These are phyloP conservation scores for Cynocephalus volans DNA, from an alignment of 2,113 vertebrate genomes.

Conservation along the genomic window DNA sequence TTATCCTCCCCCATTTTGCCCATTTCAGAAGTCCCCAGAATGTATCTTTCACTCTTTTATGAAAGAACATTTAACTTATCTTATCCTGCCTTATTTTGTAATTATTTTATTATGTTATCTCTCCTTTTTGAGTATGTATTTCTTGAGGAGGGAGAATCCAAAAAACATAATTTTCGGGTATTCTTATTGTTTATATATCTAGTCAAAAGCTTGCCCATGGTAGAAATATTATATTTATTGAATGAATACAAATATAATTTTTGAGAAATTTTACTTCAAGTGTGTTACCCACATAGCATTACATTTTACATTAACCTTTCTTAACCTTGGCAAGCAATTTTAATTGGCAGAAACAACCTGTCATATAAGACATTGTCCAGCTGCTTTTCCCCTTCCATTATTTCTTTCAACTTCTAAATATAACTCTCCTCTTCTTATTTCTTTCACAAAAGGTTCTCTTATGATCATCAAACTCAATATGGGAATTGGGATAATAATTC, in stretches of 20 bases:
- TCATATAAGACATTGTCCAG: constrained; percentile 10
- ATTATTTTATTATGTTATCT: background rate
- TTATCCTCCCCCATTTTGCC: background rate
- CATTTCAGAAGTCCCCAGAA: constrained; percentile 42
- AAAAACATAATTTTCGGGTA: background rate
- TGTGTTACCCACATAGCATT: background rate
- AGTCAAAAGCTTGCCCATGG: background rate
- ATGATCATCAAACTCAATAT: constrained; percentile 9
- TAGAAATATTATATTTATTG: constrained; percentile 53
- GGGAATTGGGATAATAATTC: background rate
- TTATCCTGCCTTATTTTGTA: constrained; percentile 25
- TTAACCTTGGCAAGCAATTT: constrained; percentile 34
- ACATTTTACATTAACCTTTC: constrained; percentile 40
- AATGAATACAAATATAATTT: constrained; percentile 37
- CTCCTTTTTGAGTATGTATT: constrained; percentile 13
- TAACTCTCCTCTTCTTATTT: constrained; percentile 25
- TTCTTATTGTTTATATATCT: background rate
- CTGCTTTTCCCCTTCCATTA: constrained; percentile 53
- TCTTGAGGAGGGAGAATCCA: background rate
- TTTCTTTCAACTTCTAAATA: constrained; percentile 60
- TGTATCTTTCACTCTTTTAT: background rate
- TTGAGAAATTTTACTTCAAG: constrained; percentile 55
- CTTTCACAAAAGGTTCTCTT: constrained; percentile 20
- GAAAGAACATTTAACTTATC: background rate
- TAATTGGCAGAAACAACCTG: constrained; percentile 29